Percentiles rank a stretch among this genome's conserved stretches.
Conservation (phyloP, 2,113 vertebrate species). For the Empidonax traillii region DNA sequence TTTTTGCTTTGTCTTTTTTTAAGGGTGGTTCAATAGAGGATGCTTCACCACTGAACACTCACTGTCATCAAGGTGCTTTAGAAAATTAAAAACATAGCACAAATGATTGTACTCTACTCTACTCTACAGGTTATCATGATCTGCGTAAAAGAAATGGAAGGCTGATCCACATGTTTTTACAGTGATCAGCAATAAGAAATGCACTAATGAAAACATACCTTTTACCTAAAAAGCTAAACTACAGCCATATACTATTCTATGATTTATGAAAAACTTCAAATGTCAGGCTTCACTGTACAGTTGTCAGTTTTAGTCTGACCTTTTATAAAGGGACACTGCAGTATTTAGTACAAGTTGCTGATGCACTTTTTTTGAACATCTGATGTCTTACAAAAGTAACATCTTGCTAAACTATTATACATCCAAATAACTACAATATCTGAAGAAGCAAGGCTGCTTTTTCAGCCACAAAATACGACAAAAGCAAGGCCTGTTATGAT, state of each 20-base stretch:
- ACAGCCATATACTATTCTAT: slow-evolving; percentile 84
- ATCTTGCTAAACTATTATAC: slow-evolving; percentile 98
- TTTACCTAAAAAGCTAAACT: slow-evolving; percentile 85
- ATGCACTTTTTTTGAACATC: slow-evolving; percentile 94
- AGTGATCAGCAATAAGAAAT: slow-evolving; percentile 82
- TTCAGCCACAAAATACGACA: slow-evolving; percentile 99
- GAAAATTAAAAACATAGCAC: slow-evolving; percentile 84
- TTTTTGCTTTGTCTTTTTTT: slow-evolving; percentile 41
- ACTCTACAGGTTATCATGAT: slow-evolving; percentile 84
- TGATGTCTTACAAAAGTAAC: slow-evolving; percentile 99
- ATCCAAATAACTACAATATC: slow-evolving; percentile 99
- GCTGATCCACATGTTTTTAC: slow-evolving; percentile 78
- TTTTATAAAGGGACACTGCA: slow-evolving; percentile 98
- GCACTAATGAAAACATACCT: slow-evolving; percentile 84
- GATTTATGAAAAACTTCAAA: slow-evolving; percentile 86
- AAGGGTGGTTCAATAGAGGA: slow-evolving; percentile 82
- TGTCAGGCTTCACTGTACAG: slow-evolving; percentile 83
- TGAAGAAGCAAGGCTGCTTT: slow-evolving; percentile 99
- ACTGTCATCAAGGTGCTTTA: slow-evolving; percentile 88
- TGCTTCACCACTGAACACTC: slow-evolving; percentile 85
- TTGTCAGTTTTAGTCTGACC: slow-evolving; percentile 83
- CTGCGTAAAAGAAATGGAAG: slow-evolving; percentile 82
- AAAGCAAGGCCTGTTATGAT: slow-evolving; percentile 98
- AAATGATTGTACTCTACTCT: slow-evolving; percentile 84
- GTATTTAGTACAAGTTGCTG: slow-evolving; percentile 88